Conservation (phyloP, 1,140 invertebrate genomes). For the Pogonomyrmex barbatus region DNA sequence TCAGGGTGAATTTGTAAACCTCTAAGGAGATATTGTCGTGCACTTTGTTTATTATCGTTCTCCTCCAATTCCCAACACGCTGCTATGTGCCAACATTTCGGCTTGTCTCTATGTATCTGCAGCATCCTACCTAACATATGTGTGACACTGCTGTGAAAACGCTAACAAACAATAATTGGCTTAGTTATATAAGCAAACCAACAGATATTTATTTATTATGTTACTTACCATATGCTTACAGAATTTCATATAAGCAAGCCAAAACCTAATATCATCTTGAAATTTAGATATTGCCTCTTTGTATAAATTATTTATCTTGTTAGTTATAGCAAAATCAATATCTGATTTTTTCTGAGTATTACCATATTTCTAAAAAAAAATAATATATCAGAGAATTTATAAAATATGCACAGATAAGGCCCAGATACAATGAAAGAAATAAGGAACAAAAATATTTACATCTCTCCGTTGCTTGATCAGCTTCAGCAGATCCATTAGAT, state of each 20-base stretch:
- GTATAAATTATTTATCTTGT: slow-evolving; percentile 89
- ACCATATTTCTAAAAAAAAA: slow-evolving; percentile 85
- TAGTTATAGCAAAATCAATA: slow-evolving; percentile 89
- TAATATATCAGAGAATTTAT: no score
- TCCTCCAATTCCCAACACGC: slow-evolving; percentile 92
- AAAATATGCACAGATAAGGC: no score
- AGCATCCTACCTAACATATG: slow-evolving; percentile 87
- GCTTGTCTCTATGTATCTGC: slow-evolving; percentile 90
- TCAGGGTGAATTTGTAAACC: slow-evolving; percentile 90
- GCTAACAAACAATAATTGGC: slow-evolving; percentile 70
- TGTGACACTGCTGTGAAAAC: slow-evolving; percentile 83
- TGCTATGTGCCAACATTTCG: slow-evolving; percentile 91
- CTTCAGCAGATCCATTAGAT: slow-evolving; percentile 90
- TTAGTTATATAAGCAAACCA: neutral
- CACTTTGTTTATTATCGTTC: slow-evolving; percentile 88
- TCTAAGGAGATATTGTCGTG: slow-evolving; percentile 89
- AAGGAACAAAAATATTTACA: slow-evolving; percentile 74
- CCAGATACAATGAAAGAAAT: no score
- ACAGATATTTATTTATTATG: neutral
- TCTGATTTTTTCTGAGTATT: slow-evolving; percentile 88
- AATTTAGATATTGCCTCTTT: slow-evolving; percentile 88
- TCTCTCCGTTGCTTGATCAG: slow-evolving; percentile 88
- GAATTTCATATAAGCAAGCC: slow-evolving; percentile 91
- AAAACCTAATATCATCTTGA: slow-evolving; percentile 90
- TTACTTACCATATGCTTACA: slow-evolving; percentile 88